These are phyloP conservation scores for Drosophila subsilvestris DNA, from an alignment of 2,888 invertebrate species.

Conservation along the genomic window DNA sequence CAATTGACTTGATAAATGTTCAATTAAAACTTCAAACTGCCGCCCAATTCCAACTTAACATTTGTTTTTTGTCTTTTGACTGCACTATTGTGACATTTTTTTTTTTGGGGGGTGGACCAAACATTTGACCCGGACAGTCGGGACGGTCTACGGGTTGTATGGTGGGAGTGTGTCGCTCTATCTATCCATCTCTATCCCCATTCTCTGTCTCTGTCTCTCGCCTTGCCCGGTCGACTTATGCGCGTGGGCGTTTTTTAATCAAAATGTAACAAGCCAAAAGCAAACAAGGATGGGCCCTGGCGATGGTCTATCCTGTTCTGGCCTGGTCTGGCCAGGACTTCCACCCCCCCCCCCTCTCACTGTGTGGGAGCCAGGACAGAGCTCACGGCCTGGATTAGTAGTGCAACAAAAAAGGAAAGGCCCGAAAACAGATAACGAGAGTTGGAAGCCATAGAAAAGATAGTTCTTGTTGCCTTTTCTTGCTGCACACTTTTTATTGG, in stretches of 20 bases:
- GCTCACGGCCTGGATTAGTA: constrained; percentile 73
- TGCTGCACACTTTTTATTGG: constrained; percentile 74
- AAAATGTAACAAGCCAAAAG: constrained; percentile 80
- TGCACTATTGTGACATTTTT: constrained; percentile 46
- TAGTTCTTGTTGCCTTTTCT: constrained; percentile 69
- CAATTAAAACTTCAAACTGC: constrained; percentile 44
- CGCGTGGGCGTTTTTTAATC: constrained; percentile 80
- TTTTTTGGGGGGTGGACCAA: constrained; percentile 38
- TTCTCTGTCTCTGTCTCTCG: constrained; percentile 24
- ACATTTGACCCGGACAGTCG: constrained; percentile 40
- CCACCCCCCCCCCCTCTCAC: background rate
- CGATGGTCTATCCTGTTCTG: background rate
- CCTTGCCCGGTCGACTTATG: constrained; percentile 62
- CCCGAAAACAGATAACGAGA: constrained; percentile 70
- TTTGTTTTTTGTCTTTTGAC: constrained; percentile 32
- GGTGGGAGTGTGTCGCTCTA: constrained; percentile 22
- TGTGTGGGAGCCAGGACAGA: constrained; percentile 33
- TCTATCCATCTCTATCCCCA: constrained; percentile 29
- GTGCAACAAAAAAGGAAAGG: constrained; percentile 72
- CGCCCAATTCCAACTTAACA: constrained; percentile 31
- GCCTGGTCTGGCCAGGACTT: background rate
- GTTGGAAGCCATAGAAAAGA: constrained; percentile 69
- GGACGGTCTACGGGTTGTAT: constrained; percentile 31
- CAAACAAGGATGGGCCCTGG: constrained; percentile 65
- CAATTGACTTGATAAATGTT: constrained; percentile 46